These are phyloP conservation scores for Callorhinus ursinus DNA, from an alignment of 2,113 vertebrate species.

Conservation along the genomic window DNA sequence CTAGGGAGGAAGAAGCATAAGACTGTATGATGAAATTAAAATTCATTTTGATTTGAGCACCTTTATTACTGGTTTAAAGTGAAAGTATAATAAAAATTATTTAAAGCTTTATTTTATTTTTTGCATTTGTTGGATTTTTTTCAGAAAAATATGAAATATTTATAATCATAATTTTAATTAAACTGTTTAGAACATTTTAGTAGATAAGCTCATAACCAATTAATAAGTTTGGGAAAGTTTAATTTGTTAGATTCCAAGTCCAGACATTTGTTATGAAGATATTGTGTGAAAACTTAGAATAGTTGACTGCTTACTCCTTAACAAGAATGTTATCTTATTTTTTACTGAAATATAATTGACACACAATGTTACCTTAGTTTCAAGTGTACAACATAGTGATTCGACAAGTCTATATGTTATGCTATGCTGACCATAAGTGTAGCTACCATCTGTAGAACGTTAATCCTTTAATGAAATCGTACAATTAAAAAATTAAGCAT, in stretches of 20 bases:
- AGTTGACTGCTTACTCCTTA: neutral
- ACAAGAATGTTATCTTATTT: neutral
- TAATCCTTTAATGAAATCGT: neutral
- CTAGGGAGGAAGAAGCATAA: neutral
- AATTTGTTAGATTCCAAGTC: neutral
- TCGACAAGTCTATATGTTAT: neutral
- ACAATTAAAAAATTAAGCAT: neutral
- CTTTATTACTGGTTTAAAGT: slow-evolving; percentile 1
- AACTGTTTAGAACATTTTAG: neutral
- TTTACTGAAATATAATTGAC: neutral
- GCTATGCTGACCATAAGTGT: neutral
- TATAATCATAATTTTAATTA: neutral
- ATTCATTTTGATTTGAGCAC: neutral
- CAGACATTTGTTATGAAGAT: neutral
- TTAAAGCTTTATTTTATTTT: neutral
- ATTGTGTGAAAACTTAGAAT: neutral
- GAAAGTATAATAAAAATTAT: neutral
- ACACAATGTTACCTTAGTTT: neutral
- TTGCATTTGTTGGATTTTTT: neutral
- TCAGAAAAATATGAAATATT: neutral
- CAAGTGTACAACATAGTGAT: neutral
- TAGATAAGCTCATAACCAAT: neutral
- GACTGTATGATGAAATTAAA: neutral
- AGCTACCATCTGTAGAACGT: neutral
- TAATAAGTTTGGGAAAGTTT: neutral